phyloP scores from a whole-genome alignment of 2,888 invertebrate genomes.

The Plusia festucae region DNA sequence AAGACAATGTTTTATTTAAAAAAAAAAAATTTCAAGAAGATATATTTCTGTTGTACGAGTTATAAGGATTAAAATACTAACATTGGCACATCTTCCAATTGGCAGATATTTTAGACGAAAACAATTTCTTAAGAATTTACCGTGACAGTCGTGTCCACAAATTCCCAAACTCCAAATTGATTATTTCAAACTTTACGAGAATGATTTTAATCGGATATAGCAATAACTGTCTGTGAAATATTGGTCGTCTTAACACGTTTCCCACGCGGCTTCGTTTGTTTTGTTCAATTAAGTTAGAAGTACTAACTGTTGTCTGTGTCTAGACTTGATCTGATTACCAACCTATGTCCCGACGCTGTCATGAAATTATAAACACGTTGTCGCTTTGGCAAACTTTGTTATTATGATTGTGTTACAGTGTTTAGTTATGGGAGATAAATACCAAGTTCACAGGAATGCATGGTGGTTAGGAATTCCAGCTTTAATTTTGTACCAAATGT shows the following conservation, averaged over 20 bases:
- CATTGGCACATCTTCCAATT: not conserved
- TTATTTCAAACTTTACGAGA: not conserved
- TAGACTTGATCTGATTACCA: conserved; percentile 42
- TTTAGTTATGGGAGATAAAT: conserved; percentile 4
- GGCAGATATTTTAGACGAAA: not conserved
- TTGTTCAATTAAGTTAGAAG: conserved; percentile 40
- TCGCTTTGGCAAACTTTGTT: not conserved
- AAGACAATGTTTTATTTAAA: no score
- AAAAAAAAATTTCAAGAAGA: no score
- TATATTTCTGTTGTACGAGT: no score
- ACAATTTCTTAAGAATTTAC: not conserved
- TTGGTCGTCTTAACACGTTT: conserved; percentile 19
- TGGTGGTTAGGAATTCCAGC: not conserved
- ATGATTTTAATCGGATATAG: conserved; percentile 7
- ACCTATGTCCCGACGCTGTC: conserved; percentile 35
- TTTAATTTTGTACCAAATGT: not conserved
- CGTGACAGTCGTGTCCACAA: not conserved
- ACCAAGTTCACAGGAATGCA: not conserved
- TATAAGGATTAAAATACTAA: no score
- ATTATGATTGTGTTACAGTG: conserved; percentile 12
- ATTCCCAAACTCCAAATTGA: not conserved
- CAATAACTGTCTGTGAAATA: conserved; percentile 2
- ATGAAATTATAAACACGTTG: conserved; percentile 26
- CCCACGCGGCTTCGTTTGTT: conserved; percentile 20
- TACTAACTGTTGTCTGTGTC: conserved; percentile 28